Percentiles rank a stretch among this genome's conserved stretches.
These are phyloP conservation scores for Melanotaenia duboulayi DNA, from an alignment of 2,113 vertebrate species.

Conservation along the genomic window DNA sequence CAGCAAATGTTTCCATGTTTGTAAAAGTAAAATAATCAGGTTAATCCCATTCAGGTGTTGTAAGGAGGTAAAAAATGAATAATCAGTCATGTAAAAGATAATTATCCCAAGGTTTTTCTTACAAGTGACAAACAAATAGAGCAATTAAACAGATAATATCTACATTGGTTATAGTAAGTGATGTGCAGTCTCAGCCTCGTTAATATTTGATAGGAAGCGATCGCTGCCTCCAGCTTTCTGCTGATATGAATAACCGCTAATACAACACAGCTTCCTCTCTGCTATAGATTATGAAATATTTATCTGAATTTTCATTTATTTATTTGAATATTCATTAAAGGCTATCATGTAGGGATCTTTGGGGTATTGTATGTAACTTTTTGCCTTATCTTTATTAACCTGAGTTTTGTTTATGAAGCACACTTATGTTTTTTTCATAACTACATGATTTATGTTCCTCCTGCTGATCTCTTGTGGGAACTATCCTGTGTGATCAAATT, in stretches of 20 bases:
- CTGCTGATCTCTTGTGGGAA: slow-evolving; percentile 33
- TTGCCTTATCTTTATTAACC: slow-evolving; percentile 23
- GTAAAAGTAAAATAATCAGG: not conserved
- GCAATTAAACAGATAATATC: slow-evolving; percentile 39
- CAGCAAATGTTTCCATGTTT: no score
- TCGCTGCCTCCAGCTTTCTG: slow-evolving; percentile 35
- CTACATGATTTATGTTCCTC: slow-evolving; percentile 50
- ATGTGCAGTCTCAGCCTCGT: slow-evolving; percentile 41
- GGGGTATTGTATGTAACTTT: not conserved
- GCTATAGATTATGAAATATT: slow-evolving; percentile 39
- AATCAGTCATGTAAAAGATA: slow-evolving; percentile 16
- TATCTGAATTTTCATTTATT: slow-evolving; percentile 19
- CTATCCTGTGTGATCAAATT: slow-evolving; percentile 42
- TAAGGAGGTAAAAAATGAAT: not conserved
- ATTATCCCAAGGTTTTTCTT: slow-evolving; percentile 29
- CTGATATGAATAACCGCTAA: slow-evolving; percentile 40
- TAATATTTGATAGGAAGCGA: slow-evolving; percentile 47
- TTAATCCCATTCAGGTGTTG: slow-evolving; percentile 4
- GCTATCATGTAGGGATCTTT: slow-evolving; percentile 15
- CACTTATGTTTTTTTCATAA: not conserved
- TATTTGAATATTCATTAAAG: slow-evolving; percentile 48
- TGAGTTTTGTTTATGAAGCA: slow-evolving; percentile 42
- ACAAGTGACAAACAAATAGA: slow-evolving; percentile 46
- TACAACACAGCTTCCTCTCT: slow-evolving; percentile 15
- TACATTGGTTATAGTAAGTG: slow-evolving; percentile 50